Conservation (phyloP, 2,113 vertebrate genomes). For the Oreotrochilus melanogaster region DNA sequence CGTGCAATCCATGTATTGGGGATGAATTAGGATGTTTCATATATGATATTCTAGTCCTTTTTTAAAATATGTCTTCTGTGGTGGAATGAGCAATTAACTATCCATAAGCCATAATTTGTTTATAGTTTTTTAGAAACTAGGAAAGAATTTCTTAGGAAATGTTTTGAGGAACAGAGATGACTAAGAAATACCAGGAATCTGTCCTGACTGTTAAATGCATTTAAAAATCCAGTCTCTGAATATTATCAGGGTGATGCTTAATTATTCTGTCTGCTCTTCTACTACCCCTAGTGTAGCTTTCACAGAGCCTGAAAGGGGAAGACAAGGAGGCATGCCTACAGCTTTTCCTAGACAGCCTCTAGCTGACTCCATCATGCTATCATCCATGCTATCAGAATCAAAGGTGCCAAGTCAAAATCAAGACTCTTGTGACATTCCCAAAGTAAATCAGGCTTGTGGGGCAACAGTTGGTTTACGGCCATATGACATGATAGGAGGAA, state of each 20-base stretch:
- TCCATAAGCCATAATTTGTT: background rate
- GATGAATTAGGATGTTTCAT: background rate
- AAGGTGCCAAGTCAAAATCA: conserved; percentile 87
- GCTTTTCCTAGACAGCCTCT: conserved; percentile 88
- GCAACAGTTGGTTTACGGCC: conserved; percentile 81
- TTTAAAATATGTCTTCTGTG: background rate
- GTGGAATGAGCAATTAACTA: background rate
- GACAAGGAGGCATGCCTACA: conserved; percentile 89
- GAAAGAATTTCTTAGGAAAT: background rate
- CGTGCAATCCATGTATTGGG: background rate
- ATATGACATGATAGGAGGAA: conserved; percentile 81
- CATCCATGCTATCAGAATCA: conserved; percentile 90
- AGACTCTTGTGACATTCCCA: conserved; percentile 86
- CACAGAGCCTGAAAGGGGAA: conserved; percentile 91
- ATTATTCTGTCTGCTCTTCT: conserved; percentile 91
- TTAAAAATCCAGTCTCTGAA: conserved; percentile 53
- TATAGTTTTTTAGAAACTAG: background rate
- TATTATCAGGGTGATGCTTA: conserved; percentile 85
- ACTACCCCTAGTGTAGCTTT: conserved; percentile 98
- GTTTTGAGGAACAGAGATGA: background rate
- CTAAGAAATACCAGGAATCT: background rate
- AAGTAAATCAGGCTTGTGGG: conserved; percentile 81
- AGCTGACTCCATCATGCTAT: conserved; percentile 88
- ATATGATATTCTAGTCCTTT: background rate
- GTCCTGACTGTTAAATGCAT: background rate